phyloP scores from a whole-genome alignment of 2,797 vertebrate species.

The Heterohyrax brucei region DNA sequence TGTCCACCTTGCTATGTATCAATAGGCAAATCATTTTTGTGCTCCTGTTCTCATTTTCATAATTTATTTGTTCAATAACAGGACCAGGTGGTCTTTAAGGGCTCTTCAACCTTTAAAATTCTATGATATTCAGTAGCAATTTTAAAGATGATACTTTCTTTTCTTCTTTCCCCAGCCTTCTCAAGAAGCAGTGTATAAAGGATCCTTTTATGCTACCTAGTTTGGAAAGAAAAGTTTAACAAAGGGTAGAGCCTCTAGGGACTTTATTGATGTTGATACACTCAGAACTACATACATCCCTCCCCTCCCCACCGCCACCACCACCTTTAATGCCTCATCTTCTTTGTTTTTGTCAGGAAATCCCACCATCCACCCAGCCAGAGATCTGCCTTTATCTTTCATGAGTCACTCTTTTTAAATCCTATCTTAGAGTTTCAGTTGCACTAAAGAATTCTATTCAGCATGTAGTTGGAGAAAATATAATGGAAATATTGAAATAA shows the following conservation, averaged over 20 bases:
- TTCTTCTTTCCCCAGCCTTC: neutral
- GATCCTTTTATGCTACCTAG: constrained; percentile 45
- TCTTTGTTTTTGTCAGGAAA: constrained; percentile 75
- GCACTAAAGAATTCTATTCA: constrained; percentile 75
- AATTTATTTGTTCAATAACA: constrained; percentile 37
- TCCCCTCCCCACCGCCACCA: too few species aligned
- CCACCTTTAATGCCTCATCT: neutral
- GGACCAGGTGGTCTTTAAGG: neutral
- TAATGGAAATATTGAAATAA: constrained; percentile 85
- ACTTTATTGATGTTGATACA: constrained; percentile 54
- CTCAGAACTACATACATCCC: neutral
- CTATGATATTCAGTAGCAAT: constrained; percentile 22
- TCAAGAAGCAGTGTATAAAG: neutral
- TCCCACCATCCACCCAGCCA: neutral
- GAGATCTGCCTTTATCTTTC: constrained; percentile 56
- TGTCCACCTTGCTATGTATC: neutral
- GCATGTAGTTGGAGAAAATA: constrained; percentile 79
- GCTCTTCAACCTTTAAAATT: constrained; percentile 22
- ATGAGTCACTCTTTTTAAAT: constrained; percentile 65
- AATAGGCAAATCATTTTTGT: neutral
- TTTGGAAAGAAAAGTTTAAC: constrained; percentile 64
- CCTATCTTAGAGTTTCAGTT: constrained; percentile 66
- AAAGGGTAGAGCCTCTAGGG: constrained; percentile 30
- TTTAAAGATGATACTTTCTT: constrained; percentile 50
- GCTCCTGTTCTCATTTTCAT: constrained; percentile 29